Percentiles rank a stretch among this genome's conserved stretches.
Evolutionary conservation across 2,888 invertebrate species (phyloP).

Genomic region (Zygaena filipendulae): DNA sequence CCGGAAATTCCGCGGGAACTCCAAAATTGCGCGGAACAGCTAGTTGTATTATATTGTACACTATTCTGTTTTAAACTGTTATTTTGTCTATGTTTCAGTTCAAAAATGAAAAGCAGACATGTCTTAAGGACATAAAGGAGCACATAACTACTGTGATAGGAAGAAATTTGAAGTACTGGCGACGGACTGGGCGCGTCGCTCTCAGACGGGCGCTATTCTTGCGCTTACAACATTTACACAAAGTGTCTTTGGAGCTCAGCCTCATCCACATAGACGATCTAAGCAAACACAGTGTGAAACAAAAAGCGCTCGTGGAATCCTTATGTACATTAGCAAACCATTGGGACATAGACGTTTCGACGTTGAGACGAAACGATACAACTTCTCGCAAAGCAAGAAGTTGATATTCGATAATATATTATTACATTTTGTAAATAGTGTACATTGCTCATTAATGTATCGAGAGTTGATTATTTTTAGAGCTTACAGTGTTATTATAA

Average conservation of each 20-base stretch:
- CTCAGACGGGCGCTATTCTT: constrained; percentile 39
- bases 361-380: constrained; percentile 33
- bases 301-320: constrained; percentile 28
- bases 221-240: constrained; percentile 48
- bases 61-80: no score
- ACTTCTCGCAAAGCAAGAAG: constrained; percentile 19
- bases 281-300: constrained; percentile 27
- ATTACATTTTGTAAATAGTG: constrained; percentile 47
- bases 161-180: constrained; percentile 63
- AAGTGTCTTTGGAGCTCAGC: constrained; percentile 42
- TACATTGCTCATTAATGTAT: constrained; percentile 50
- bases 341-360: constrained; percentile 41
- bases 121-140: constrained; percentile 56
- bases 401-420: constrained; percentile 28
- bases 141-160: constrained; percentile 61
- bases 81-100: no score
- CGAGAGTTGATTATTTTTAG: constrained; percentile 50
- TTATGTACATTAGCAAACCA: constrained; percentile 33
- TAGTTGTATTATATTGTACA: constrained; percentile 3
- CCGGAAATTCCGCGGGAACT: no score
- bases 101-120: constrained; percentile 40
- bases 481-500: constrained; percentile 37
- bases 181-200: constrained; percentile 33
- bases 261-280: constrained; percentile 43
- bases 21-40: background rate